phyloP scores from a whole-genome alignment of 1,140 invertebrate species.

The Leptopilina boulardi region DNA sequence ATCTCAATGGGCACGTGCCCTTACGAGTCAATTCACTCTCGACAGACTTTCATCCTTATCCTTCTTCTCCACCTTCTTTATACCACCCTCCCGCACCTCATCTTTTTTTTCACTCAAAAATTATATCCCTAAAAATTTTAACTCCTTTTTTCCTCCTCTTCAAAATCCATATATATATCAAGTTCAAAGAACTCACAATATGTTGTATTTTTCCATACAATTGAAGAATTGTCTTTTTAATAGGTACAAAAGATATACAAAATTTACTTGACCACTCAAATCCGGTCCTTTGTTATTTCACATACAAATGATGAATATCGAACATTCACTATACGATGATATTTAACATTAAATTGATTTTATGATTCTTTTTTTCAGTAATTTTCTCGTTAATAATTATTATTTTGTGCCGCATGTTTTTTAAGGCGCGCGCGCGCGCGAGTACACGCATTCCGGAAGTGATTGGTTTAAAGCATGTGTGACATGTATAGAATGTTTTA shows the following conservation, averaged over 20 bases:
- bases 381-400: neutral
- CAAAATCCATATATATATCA: neutral
- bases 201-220: neutral
- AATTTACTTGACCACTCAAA: conserved; percentile 4
- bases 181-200: conserved; percentile 13
- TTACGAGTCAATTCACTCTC: conserved; percentile 63
- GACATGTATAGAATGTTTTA: neutral
- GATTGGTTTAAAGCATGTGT: neutral
- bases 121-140: neutral
- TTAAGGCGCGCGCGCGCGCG: neutral
- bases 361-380: neutral
- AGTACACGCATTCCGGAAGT: neutral
- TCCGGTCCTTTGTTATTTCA: neutral
- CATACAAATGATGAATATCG: neutral
- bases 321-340: neutral
- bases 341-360: conserved; percentile 4
- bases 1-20: conserved; percentile 61
- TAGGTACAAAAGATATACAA: conserved; percentile 1
- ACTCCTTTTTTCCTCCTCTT: neutral
- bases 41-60: conserved; percentile 7
- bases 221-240: conserved; percentile 1
- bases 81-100: neutral
- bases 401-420: neutral
- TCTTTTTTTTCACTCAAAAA: conserved; percentile 5
- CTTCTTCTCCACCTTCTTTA: neutral